These are phyloP conservation scores for Hydrophis major DNA, from an alignment of 2,797 vertebrate species.

Conservation along the genomic window DNA sequence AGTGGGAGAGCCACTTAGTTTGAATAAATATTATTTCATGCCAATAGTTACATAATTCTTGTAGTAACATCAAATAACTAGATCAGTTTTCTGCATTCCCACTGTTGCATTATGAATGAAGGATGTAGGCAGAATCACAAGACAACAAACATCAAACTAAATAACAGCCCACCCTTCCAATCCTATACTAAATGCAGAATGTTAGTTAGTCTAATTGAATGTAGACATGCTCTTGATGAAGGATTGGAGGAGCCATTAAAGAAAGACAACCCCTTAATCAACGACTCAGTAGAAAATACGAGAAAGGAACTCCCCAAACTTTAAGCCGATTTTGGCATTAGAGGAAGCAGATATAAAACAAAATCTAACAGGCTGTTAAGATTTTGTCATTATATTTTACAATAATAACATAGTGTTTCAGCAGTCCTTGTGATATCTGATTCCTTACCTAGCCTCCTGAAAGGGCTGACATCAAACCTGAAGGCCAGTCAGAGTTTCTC, in stretches of 20 bases:
- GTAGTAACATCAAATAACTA: background rate
- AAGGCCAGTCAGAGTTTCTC: background rate
- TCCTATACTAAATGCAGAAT: background rate
- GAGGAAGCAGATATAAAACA: background rate
- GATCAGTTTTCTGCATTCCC: background rate
- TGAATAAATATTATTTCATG: background rate
- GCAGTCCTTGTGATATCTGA: background rate
- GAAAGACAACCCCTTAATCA: background rate
- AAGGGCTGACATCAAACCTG: background rate
- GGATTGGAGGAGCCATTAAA: background rate
- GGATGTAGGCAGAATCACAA: background rate
- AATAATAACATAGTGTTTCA: background rate
- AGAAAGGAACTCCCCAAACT: background rate
- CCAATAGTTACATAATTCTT: background rate
- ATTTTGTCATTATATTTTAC: background rate
- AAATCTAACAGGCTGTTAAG: background rate
- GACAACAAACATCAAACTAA: background rate
- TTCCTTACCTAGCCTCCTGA: background rate
- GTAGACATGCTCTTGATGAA: background rate
- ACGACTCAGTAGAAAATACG: background rate
- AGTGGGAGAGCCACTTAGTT: background rate
- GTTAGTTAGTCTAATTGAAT: background rate
- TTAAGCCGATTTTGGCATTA: background rate
- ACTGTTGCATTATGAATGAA: background rate
- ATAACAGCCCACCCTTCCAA: background rate